These are phyloP conservation scores for Rhamnusium bicolor DNA, from an alignment of 2,888 invertebrate genomes.

Conservation along the genomic window DNA sequence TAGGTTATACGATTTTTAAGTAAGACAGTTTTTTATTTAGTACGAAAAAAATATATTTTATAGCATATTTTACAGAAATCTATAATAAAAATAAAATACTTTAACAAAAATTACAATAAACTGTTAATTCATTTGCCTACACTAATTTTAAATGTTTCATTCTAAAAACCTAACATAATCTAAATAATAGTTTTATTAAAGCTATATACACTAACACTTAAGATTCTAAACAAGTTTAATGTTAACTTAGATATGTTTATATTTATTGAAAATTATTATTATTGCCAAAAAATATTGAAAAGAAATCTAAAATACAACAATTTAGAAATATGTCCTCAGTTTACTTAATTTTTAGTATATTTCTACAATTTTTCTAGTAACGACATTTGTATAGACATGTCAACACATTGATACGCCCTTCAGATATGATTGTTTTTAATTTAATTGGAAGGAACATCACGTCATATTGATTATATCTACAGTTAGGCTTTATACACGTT, in stretches of 20 bases:
- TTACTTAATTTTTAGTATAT: constrained; percentile 12
- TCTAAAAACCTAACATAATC: constrained; percentile 41
- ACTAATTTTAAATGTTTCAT: constrained; percentile 32
- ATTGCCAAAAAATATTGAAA: constrained; percentile 5
- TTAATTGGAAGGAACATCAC: constrained; percentile 30
- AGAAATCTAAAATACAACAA: background rate
- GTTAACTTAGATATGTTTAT: background rate
- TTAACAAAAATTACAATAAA: constrained; percentile 47
- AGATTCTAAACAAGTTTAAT: background rate
- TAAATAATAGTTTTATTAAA: constrained; percentile 1
- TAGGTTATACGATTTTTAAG: too few species aligned
- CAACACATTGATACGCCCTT: constrained; percentile 28
- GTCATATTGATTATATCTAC: constrained; percentile 27
- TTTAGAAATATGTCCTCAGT: constrained; percentile 4
- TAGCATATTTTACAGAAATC: constrained; percentile 60
- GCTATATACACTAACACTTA: constrained; percentile 15
- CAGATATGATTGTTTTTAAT: constrained; percentile 32
- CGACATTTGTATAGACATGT: constrained; percentile 23
- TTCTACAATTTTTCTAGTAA: constrained; percentile 14
- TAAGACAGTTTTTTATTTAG: too few species aligned
- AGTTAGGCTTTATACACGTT: constrained; percentile 31
- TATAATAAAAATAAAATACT: constrained; percentile 58
- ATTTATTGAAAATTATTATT: background rate
- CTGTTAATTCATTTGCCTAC: constrained; percentile 45
- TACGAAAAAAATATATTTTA: constrained; percentile 63